A percentile compares a stretch with the other conserved stretches of the same genome.
These are phyloP conservation scores for Zygothrica quintamaculata DNA, from an alignment of 2,888 invertebrate species.

Conservation along the genomic window DNA sequence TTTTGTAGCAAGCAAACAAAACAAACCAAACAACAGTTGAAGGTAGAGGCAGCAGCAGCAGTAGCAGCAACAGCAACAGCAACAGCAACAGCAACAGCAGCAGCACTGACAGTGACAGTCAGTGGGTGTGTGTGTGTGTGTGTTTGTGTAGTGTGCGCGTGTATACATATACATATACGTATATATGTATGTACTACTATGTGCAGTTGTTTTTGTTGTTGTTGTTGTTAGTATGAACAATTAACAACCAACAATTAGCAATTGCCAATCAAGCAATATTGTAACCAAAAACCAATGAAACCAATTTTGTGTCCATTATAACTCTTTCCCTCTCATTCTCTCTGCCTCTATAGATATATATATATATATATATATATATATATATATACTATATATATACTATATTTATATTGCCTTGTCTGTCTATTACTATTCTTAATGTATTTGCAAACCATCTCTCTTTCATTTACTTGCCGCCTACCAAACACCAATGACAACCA, in stretches of 20 bases:
- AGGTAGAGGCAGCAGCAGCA: conserved; percentile 32
- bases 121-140: conserved; percentile 27
- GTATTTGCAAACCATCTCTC: conserved; percentile 4
- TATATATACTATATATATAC: too few species aligned
- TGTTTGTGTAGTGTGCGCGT: conserved; percentile 11
- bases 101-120: conserved; percentile 40
- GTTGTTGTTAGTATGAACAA: conserved; percentile 15
- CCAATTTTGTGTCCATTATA: conserved; percentile 31
- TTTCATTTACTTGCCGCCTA: conserved; percentile 10
- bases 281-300: conserved; percentile 41
- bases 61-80: too few species aligned
- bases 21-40: conserved; percentile 72
- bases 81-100: too few species aligned
- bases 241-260: conserved; percentile 42
- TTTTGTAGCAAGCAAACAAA: conserved; percentile 65
- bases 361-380: too few species aligned
- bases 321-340: conserved; percentile 15
- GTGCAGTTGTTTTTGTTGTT: conserved; percentile 18
- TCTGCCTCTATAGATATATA: too few species aligned
- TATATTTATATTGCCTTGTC: not conserved
- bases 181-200: not conserved
- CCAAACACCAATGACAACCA: not conserved
- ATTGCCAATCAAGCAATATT: conserved; percentile 54
- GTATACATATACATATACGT: conserved; percentile 10
- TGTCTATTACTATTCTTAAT: not conserved